Evolutionary conservation across 2,113 vertebrate genomes (phyloP).

Genomic region (Cynocephalus volans): DNA sequence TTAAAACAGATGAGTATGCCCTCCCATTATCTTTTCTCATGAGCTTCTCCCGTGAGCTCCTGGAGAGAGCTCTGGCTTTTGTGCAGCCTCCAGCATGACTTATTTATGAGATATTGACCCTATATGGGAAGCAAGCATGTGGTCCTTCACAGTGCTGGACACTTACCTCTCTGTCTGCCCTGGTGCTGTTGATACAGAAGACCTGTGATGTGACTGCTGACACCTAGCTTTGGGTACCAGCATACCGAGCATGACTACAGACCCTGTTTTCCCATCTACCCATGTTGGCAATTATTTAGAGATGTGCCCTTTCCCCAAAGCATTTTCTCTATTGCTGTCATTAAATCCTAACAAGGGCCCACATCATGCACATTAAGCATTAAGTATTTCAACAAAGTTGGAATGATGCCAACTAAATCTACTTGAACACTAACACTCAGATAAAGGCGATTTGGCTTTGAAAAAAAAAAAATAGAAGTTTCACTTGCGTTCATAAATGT

Average conservation of each 20-base stretch:
- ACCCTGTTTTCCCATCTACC: constrained; percentile 56
- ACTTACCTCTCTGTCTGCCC: constrained; percentile 75
- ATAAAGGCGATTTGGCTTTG: constrained; percentile 68
- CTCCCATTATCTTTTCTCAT: not conserved
- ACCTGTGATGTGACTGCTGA: constrained; percentile 81
- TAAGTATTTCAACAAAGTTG: constrained; percentile 80
- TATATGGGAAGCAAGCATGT: constrained; percentile 66
- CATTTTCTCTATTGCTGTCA: constrained; percentile 51
- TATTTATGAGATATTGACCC: constrained; percentile 79
- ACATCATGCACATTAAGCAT: constrained; percentile 68
- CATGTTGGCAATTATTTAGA: constrained; percentile 54
- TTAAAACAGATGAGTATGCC: not conserved
- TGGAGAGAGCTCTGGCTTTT: constrained; percentile 48
- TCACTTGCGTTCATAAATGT: constrained; percentile 75
- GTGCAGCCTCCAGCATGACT: constrained; percentile 72
- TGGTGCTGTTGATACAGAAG: constrained; percentile 57
- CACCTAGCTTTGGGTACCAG: constrained; percentile 54
- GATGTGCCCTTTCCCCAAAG: constrained; percentile 69
- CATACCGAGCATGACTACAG: constrained; percentile 35
- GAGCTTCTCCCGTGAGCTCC: not conserved
- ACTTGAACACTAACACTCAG: constrained; percentile 38
- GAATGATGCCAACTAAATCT: constrained; percentile 23
- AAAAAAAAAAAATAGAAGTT: constrained; percentile 57
- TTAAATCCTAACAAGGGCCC: constrained; percentile 75
- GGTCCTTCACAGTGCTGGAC: constrained; percentile 65